Percentiles rank a stretch among this genome's conserved stretches.
phyloP scores from a whole-genome alignment of 2,113 vertebrate genomes.

The Alouatta palliata region DNA sequence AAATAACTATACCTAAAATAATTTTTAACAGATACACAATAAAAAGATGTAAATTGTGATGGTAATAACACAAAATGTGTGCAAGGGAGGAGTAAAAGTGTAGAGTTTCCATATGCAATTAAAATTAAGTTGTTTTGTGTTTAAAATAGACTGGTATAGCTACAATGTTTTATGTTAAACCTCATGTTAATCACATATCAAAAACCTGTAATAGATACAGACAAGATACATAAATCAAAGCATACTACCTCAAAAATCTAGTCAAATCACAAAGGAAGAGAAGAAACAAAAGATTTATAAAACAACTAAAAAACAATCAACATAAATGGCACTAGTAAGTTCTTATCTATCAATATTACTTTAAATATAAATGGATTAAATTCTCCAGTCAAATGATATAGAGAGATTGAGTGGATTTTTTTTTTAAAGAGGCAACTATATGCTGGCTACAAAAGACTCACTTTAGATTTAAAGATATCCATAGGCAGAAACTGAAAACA shows the following conservation, averaged over 20 bases:
- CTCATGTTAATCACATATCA: too few species aligned
- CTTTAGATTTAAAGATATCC: too few species aligned
- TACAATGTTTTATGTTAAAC: too few species aligned
- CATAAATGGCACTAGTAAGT: neutral
- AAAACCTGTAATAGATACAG: too few species aligned
- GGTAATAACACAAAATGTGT: neutral
- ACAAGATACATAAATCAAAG: too few species aligned
- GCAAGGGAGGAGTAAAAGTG: neutral
- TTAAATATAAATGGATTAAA: neutral
- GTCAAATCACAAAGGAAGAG: neutral
- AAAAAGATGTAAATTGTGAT: neutral
- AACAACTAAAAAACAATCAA: neutral
- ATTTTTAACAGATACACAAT: neutral
- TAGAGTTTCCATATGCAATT: too few species aligned
- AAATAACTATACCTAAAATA: neutral
- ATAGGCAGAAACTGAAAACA: neutral
- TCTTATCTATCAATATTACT: neutral
- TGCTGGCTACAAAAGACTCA: too few species aligned
- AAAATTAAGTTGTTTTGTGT: too few species aligned
- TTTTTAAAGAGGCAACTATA: too few species aligned
- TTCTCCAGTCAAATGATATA: neutral
- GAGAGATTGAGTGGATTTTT: neutral
- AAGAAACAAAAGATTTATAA: neutral
- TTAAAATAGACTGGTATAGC: too few species aligned
- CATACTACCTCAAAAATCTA: neutral